phyloP scores from a whole-genome alignment of 2,113 vertebrate genomes.

The Ctenodactylus gundi region DNA sequence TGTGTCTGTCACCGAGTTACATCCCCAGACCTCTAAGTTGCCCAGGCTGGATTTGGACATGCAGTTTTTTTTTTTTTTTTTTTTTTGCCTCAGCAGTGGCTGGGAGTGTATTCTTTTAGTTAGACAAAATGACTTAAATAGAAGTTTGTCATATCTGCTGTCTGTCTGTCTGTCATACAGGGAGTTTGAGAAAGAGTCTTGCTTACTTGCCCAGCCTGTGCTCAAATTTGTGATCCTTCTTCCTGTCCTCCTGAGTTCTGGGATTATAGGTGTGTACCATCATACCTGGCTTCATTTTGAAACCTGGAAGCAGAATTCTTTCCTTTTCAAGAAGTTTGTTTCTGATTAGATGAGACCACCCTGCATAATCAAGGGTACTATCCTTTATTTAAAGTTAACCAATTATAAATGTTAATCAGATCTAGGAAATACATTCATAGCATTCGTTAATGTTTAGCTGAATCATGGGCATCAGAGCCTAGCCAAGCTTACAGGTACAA shows the following conservation, averaged over 20 bases:
- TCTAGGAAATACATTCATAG: background rate
- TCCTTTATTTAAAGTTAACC: background rate
- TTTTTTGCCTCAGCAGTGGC: no score
- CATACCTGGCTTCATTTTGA: background rate
- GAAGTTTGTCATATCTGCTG: no score
- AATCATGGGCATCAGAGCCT: background rate
- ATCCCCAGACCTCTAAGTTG: background rate
- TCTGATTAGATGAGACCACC: background rate
- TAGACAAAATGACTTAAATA: no score
- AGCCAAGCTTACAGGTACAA: background rate
- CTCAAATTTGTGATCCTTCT: background rate
- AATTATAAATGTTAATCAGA: background rate
- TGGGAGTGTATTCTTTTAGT: no score
- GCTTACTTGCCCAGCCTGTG: background rate
- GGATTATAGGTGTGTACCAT: background rate
- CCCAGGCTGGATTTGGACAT: no score
- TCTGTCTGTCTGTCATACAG: no score
- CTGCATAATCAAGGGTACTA: background rate
- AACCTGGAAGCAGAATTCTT: background rate
- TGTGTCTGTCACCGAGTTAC: background rate
- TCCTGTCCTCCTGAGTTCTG: background rate
- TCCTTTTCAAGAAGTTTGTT: background rate
- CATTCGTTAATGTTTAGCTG: background rate
- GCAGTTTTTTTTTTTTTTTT: no score
- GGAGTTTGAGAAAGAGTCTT: background rate